phyloP scores from a whole-genome alignment of 2,888 invertebrate genomes.

The Machimus atricapillus region DNA sequence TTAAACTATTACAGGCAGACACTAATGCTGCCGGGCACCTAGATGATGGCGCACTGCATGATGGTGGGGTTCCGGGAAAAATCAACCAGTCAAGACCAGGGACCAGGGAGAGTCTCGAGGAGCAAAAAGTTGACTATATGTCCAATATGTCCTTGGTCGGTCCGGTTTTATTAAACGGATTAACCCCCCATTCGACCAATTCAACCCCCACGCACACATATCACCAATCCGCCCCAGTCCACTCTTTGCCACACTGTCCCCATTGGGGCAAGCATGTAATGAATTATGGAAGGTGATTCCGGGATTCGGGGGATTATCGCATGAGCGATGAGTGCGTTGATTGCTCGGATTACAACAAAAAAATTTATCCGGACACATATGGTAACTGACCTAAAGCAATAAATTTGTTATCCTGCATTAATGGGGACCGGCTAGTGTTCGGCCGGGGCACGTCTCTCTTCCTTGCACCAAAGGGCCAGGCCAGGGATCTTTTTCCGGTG shows the following conservation, averaged over 20 bases:
- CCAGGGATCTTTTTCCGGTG: neutral
- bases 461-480: neutral
- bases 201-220: neutral
- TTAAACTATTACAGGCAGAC: constrained; percentile 36
- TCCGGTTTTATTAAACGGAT: constrained; percentile 36
- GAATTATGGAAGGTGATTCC: constrained; percentile 42
- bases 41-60: neutral
- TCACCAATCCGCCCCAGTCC: neutral
- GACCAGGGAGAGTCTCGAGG: neutral
- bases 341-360: constrained; percentile 41
- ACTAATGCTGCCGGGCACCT: neutral
- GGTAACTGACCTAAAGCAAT: constrained; percentile 36
- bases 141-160: neutral
- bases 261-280: constrained; percentile 12
- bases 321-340: constrained; percentile 42
- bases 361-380: constrained; percentile 33
- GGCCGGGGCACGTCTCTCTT: neutral
- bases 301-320: constrained; percentile 35
- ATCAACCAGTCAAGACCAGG: neutral
- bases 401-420: constrained; percentile 37
- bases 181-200: neutral
- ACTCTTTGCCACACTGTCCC: neutral
- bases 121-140: neutral
- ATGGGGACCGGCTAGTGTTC: neutral
- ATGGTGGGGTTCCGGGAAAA: neutral